These are phyloP conservation scores for Microchirus variegatus DNA, from an alignment of 2,797 vertebrate species.

Conservation along the genomic window DNA sequence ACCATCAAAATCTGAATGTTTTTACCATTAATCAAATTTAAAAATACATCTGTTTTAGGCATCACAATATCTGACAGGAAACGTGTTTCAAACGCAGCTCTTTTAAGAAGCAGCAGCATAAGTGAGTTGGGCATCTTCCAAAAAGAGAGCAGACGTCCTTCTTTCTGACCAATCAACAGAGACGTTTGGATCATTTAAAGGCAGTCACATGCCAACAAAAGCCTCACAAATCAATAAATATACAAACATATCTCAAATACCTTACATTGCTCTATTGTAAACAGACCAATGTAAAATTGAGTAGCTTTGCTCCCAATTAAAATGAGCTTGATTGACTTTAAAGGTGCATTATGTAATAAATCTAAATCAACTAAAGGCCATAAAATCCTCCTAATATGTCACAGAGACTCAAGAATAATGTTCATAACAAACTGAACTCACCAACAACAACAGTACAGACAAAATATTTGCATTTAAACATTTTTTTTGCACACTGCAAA, in stretches of 20 bases:
- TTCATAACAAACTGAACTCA: too few species aligned
- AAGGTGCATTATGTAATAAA: too few species aligned
- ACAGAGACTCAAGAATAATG: too few species aligned
- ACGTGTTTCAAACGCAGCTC: slow-evolving; percentile 5
- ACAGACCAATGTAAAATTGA: background rate
- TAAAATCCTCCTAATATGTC: too few species aligned
- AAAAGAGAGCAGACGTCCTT: slow-evolving; percentile 43
- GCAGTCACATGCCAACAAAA: slow-evolving; percentile 36
- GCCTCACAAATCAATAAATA: slow-evolving; percentile 25
- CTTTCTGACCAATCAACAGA: slow-evolving; percentile 58
- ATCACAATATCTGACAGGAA: background rate
- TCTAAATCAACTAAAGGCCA: too few species aligned
- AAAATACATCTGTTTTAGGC: slow-evolving; percentile 27
- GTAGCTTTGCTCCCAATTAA: too few species aligned
- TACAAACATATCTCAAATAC: slow-evolving; percentile 14
- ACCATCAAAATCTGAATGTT: slow-evolving; percentile 16
- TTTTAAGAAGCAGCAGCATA: slow-evolving; percentile 35
- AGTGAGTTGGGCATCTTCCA: slow-evolving; percentile 42
- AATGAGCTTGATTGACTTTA: slow-evolving; percentile 2
- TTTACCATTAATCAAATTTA: slow-evolving; percentile 26
- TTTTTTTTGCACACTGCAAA: too few species aligned
- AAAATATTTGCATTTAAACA: too few species aligned
- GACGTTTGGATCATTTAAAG: slow-evolving; percentile 15
- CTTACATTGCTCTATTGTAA: slow-evolving; percentile 3
- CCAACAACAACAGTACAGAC: too few species aligned